These are phyloP conservation scores for Mimachlamys varia DNA, from an alignment of 2,888 invertebrate species.

Conservation along the genomic window DNA sequence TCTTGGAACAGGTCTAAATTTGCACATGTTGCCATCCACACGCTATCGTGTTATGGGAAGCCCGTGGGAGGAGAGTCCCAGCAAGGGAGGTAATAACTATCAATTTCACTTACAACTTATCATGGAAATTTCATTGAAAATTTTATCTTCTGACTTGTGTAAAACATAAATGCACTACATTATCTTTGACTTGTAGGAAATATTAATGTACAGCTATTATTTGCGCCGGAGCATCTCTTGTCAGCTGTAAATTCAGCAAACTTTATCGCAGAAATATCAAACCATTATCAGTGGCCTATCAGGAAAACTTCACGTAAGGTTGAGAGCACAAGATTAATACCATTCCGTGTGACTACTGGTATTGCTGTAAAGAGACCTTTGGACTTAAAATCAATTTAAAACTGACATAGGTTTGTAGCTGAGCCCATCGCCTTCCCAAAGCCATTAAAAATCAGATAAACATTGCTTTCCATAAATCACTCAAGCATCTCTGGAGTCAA, in stretches of 20 bases:
- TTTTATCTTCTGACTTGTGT: slow-evolving; percentile 13
- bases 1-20: not conserved
- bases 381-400: slow-evolving; percentile 36
- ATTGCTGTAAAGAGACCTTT: slow-evolving; percentile 15
- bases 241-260: not conserved
- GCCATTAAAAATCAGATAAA: slow-evolving; percentile 19
- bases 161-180: slow-evolving; percentile 22
- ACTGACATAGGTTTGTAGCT: slow-evolving; percentile 23
- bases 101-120: slow-evolving; percentile 3
- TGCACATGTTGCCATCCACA: not conserved
- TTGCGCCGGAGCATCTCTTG: not conserved
- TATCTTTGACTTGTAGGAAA: slow-evolving; percentile 27
- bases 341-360: not conserved
- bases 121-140: slow-evolving; percentile 17
- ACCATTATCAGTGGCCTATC: not conserved
- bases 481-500: not conserved
- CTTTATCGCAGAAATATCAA: not conserved
- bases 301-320: not conserved
- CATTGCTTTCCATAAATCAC: not conserved
- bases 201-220: not conserved
- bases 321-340: not conserved
- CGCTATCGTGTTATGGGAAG: not conserved
- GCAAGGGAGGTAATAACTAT: slow-evolving; percentile 28
- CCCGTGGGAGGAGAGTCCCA: not conserved
- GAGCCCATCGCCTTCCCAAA: slow-evolving; percentile 21